Base-by-base conservation (phyloP, 2,113 vertebrate species). In the Anser cygnoides region DNA sequence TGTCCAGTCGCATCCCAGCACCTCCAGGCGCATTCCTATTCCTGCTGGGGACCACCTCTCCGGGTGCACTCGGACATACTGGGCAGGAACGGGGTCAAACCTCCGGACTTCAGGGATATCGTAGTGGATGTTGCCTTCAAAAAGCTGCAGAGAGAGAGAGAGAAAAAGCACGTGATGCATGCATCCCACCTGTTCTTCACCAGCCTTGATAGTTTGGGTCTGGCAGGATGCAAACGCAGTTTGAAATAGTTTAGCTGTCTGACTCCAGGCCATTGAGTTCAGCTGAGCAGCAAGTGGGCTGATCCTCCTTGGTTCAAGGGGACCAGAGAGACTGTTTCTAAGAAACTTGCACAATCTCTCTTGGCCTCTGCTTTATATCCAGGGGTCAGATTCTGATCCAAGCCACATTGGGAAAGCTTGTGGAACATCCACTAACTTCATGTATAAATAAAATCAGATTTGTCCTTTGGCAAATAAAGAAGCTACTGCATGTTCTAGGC, bases 11-110 rank as follows among this genome's bases (percentile, higher is more conserved):
- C 99, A 99, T 96, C 99, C 99, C 68, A 99, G 98, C 54, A 99
- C 98, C 92, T 99, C 99, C 98, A 99, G 97, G 80, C 99, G 98
- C 99, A 99, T 99, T 79, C 99, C 99, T 16, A 99, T 99, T 62
- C 99, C 99, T 0, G 99, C 99, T 1, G 99, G 99, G 0, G 99
- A 99, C 99, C 99, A 99, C 73, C 99, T 98, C 97, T 99, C 99
- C 0, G 99, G 99, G 93, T 99, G 98, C 33, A 99, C 98, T 37
- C 99, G 96, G 94, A 99, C 91, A 11, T 98, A 99, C 96, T 99
- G 99, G 6, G 99, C 98, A 46, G 98, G 98, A 26, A 99, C 97
- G n/a, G 99, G 98, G 11, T 99, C 99, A 66, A 99, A 99, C 82
- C 99, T 96, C 46, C 99, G 98, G 76, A 99, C 98, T 95, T 99